Evolutionary conservation across 2,797 vertebrate species (phyloP).

Genomic region (Xenops minutus): DNA sequence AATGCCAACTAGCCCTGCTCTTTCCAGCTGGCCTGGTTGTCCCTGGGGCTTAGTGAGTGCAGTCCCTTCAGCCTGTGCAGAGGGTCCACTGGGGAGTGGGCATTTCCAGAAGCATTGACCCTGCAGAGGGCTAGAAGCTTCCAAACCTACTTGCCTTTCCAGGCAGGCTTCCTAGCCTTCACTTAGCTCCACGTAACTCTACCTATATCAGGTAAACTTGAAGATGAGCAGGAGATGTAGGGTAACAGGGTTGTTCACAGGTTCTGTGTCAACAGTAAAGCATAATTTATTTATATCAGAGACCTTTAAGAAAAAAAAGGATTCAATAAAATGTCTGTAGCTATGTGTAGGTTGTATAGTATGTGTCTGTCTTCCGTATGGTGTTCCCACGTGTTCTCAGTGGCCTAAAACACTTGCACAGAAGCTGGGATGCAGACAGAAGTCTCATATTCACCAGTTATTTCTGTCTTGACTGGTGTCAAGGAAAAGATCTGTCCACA

Average conservation of each 20-base stretch:
- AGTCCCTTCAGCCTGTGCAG: not conserved
- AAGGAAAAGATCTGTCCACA: not conserved
- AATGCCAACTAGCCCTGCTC: not conserved
- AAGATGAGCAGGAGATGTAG: not conserved
- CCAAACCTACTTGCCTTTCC: not conserved
- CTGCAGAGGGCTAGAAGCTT: not conserved
- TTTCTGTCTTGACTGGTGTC: not conserved
- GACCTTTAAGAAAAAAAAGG: not conserved
- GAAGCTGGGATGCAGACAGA: not conserved
- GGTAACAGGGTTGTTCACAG: not conserved
- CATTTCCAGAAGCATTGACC: not conserved
- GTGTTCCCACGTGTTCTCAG: not conserved
- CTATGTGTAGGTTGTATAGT: not conserved
- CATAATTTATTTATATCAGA: not conserved
- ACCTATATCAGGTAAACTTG: rapidly evolving
- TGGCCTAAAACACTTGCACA: not conserved
- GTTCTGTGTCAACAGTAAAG: not conserved
- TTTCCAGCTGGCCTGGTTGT: not conserved
- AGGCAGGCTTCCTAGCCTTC: not conserved
- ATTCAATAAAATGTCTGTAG: not conserved
- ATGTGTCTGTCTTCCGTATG: not conserved
- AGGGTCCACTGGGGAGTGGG: not conserved
- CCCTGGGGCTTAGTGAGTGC: not conserved
- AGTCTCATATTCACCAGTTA: not conserved
- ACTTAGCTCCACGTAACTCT: not conserved